Conservation (phyloP, 1,140 invertebrate species). For the Thaumatotibia leucotreta region DNA sequence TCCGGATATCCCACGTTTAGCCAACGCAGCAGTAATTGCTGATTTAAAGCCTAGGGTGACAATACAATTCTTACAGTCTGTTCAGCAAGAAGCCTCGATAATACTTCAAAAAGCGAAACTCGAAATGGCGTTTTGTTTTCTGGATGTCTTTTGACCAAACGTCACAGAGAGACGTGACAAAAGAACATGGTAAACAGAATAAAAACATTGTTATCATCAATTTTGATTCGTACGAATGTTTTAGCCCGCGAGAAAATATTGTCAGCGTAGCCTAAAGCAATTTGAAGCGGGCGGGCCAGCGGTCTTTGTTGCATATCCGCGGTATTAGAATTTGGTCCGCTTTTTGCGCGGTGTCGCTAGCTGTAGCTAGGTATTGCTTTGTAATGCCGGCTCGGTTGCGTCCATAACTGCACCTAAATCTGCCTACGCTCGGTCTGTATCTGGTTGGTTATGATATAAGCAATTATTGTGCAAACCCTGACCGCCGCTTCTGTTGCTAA, state of each 20-base stretch:
- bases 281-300: constrained; percentile 64
- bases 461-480: constrained; percentile 22
- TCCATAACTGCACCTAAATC: constrained; percentile 72
- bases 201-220: constrained; percentile 51
- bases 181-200: constrained; percentile 27
- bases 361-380: constrained; percentile 47
- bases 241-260: constrained; percentile 64
- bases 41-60: neutral
- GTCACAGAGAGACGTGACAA: neutral
- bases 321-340: constrained; percentile 74
- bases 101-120: neutral
- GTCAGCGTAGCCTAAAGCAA: constrained; percentile 72
- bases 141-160: neutral
- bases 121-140: neutral
- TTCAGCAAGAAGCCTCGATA: neutral
- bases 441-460: constrained; percentile 41
- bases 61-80: neutral
- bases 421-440: constrained; percentile 48
- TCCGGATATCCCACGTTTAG: neutral
- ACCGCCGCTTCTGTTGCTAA: neutral
- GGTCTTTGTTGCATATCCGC: constrained; percentile 74
- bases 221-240: constrained; percentile 62
- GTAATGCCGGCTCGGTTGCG: constrained; percentile 50
- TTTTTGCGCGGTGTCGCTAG: constrained; percentile 65
- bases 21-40: neutral